phyloP scores from a whole-genome alignment of 2,888 invertebrate genomes.

The Stenurella melanura region DNA sequence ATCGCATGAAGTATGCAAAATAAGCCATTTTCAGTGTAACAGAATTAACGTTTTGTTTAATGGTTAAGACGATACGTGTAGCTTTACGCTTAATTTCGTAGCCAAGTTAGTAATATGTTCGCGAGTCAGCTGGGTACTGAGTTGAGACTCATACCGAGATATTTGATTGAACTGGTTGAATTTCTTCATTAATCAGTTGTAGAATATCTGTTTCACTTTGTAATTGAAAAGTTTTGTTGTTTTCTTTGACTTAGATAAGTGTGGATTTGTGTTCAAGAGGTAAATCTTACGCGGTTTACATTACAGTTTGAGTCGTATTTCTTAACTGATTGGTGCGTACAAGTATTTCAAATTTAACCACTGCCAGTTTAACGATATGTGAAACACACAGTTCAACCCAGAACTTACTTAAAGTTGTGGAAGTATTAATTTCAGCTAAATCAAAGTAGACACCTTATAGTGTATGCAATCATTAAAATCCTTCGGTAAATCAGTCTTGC shows the following conservation, averaged over 20 bases:
- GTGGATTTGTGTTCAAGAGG: neutral
- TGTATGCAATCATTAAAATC: neutral
- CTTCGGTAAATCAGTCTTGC: neutral
- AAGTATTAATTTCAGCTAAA: too few species aligned
- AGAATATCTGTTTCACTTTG: neutral
- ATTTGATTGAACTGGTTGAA: neutral
- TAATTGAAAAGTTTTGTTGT: neutral
- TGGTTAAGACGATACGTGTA: neutral
- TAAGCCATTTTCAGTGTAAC: too few species aligned
- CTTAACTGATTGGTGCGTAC: neutral
- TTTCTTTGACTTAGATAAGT: neutral
- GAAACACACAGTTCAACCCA: too few species aligned
- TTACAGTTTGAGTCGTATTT: neutral
- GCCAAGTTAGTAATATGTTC: neutral
- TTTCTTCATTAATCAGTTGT: neutral
- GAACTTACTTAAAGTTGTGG: too few species aligned
- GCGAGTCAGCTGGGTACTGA: neutral
- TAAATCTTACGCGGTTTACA: neutral
- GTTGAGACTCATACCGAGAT: neutral
- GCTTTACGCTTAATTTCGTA: neutral
- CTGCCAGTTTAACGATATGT: too few species aligned
- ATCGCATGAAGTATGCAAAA: too few species aligned
- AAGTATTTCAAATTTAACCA: too few species aligned
- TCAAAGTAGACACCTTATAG: too few species aligned
- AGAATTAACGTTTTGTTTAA: neutral